Evolutionary conservation across 1,140 invertebrate species (phyloP).

Genomic region (Bombus terrestris): DNA sequence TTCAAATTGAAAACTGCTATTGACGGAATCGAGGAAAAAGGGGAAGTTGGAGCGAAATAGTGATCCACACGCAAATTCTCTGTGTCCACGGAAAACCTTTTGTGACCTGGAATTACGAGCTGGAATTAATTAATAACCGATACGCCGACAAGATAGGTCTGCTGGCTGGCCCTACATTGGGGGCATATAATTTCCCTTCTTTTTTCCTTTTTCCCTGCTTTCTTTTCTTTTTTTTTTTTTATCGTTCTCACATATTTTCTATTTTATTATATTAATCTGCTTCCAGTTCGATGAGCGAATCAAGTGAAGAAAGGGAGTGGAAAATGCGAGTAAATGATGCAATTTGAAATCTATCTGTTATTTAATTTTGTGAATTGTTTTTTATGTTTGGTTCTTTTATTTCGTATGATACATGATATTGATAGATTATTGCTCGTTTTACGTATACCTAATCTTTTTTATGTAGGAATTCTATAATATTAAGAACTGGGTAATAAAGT

Average conservation of each 20-base stretch:
- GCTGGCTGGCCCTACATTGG: neutral
- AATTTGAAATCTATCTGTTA: neutral
- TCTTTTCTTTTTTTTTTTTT: neutral
- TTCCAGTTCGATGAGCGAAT: neutral
- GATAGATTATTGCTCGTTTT: neutral
- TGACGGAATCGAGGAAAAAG: neutral
- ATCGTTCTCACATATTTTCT: neutral
- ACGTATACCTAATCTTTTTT: neutral
- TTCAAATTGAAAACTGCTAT: constrained; percentile 41
- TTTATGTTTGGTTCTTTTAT: neutral
- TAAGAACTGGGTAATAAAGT: neutral
- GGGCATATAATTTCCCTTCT: neutral
- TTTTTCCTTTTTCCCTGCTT: neutral
- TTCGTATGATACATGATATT: neutral
- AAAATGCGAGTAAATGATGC: neutral
- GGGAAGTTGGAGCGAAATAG: neutral
- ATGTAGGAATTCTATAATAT: neutral
- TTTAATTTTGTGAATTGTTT: neutral
- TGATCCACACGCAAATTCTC: constrained; percentile 5
- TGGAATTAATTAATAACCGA: constrained; percentile 48
- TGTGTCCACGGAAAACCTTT: neutral
- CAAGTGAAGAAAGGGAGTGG: too few species aligned
- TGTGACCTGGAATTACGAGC: constrained; percentile 28
- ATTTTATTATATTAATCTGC: neutral
- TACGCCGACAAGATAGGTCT: constrained; percentile 14